phyloP scores from a whole-genome alignment of 2,888 invertebrate genomes.

The Pseudococcus viburni region DNA sequence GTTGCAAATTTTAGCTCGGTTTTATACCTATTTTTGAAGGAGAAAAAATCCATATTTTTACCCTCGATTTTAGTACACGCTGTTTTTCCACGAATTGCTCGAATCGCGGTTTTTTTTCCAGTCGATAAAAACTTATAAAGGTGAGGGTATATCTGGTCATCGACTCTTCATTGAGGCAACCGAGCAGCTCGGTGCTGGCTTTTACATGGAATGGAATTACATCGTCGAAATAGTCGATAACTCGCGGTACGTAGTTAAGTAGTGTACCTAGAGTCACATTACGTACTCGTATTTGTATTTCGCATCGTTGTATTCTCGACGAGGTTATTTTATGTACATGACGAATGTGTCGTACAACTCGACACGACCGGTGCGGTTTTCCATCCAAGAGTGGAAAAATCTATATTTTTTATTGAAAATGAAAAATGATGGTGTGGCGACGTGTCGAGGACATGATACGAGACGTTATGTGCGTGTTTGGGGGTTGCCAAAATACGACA shows the following conservation, averaged over 20 bases:
- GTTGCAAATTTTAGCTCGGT: background rate
- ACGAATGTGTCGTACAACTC: background rate
- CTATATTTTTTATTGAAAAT: background rate
- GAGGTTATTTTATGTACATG: background rate
- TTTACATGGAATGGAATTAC: background rate
- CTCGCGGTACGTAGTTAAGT: background rate
- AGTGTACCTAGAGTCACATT: background rate
- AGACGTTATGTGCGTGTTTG: background rate
- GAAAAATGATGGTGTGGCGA: conserved; percentile 1
- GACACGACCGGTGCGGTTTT: background rate
- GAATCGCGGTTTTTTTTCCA: background rate
- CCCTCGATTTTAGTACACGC: background rate
- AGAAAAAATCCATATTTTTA: conserved; percentile 17
- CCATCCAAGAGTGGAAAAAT: background rate
- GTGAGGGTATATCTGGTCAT: conserved; percentile 24
- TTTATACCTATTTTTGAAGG: background rate
- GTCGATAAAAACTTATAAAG: background rate
- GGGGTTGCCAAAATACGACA: background rate
- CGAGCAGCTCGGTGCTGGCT: background rate
- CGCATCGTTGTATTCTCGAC: too few species aligned
- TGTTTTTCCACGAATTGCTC: background rate
- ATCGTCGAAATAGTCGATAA: background rate
- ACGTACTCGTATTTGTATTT: background rate
- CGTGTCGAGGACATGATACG: conserved; percentile 12
- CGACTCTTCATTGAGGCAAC: conserved; percentile 24